These are phyloP conservation scores for Sesia apiformis DNA, from an alignment of 2,888 invertebrate species.

Conservation along the genomic window DNA sequence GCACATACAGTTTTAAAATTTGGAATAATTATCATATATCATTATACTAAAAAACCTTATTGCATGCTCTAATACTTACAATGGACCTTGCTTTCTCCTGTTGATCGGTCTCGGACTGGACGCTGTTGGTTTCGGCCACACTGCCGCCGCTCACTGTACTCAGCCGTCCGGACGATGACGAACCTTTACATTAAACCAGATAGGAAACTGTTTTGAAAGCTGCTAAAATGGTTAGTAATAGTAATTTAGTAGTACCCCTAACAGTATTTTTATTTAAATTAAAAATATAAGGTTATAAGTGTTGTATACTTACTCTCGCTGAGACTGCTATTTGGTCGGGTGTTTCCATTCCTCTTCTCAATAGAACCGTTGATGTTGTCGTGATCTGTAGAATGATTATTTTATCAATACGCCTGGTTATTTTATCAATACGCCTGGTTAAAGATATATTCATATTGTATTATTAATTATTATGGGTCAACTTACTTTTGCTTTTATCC, in stretches of 20 bases:
- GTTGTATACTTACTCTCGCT: constrained; percentile 54
- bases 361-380: constrained; percentile 49
- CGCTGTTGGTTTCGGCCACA: constrained; percentile 85
- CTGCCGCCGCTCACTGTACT: constrained; percentile 89
- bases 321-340: constrained; percentile 62
- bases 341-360: constrained; percentile 61
- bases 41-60: neutral
- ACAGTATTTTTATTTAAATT: too few relatives aligned
- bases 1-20: too few relatives aligned
- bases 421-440: too few relatives aligned
- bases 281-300: neutral
- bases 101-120: constrained; percentile 85
- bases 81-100: constrained; percentile 74
- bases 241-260: too few relatives aligned
- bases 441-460: neutral
- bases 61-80: constrained; percentile 31
- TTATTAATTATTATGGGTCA: neutral
- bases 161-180: constrained; percentile 87
- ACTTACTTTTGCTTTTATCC: constrained; percentile 71
- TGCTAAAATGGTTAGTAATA: neutral
- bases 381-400: constrained; percentile 28
- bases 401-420: neutral
- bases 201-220: neutral
- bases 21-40: too few relatives aligned
- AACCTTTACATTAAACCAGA: constrained; percentile 55